Percentiles rank a stretch among this genome's conserved stretches.
Conservation (phyloP, 1,140 invertebrate species). For the Protaetia brevitarsis region DNA sequence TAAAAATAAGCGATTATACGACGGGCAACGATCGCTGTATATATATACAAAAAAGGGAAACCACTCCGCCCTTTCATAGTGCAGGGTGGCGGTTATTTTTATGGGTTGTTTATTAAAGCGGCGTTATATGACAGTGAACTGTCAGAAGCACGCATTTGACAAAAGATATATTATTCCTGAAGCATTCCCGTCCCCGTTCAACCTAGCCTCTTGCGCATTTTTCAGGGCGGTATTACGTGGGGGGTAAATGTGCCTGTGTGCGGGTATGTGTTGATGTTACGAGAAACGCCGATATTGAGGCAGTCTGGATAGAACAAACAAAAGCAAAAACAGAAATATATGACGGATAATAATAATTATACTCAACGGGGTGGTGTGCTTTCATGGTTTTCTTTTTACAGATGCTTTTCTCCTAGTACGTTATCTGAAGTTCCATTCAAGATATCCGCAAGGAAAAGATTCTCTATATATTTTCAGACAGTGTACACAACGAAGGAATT, state of each 20-base stretch:
- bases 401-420: neutral
- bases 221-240: neutral
- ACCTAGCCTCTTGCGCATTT: neutral
- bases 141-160: slow-evolving; percentile 15
- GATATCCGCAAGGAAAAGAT: too few species aligned
- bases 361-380: neutral
- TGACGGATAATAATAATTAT: neutral
- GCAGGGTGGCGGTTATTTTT: slow-evolving; percentile 12
- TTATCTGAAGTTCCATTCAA: too few species aligned
- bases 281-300: slow-evolving; percentile 1
- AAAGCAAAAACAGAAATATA: slow-evolving; percentile 4
- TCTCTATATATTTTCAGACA: too few species aligned
- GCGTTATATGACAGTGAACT: slow-evolving; percentile 15
- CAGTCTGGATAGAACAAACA: neutral
- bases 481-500: too few species aligned
- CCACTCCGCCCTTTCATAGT: slow-evolving; percentile 12
- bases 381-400: neutral
- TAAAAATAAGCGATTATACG: slow-evolving; percentile 4
- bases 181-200: neutral
- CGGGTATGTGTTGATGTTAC: too few species aligned
- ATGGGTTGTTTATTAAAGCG: slow-evolving; percentile 15
- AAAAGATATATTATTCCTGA: slow-evolving; percentile 16
- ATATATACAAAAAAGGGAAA: slow-evolving; percentile 2
- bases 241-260: neutral
- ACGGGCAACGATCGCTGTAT: neutral